These are phyloP conservation scores for Cyclophora punctaria DNA, from an alignment of 2,888 invertebrate species.

Conservation along the genomic window DNA sequence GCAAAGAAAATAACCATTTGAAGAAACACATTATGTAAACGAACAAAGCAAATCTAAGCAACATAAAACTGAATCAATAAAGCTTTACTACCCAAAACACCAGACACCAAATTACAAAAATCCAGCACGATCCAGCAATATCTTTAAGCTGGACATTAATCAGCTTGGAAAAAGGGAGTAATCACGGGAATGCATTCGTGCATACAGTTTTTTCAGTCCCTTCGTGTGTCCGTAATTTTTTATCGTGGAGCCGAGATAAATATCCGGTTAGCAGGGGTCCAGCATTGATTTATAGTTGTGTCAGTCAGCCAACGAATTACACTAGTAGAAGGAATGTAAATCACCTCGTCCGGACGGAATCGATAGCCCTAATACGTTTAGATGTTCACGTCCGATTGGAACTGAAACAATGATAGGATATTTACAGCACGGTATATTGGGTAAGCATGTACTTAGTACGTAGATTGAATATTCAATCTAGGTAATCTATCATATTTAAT, in stretches of 20 bases:
- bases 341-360: slow-evolving; percentile 53
- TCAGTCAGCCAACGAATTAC: slow-evolving; percentile 71
- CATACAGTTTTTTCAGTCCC: slow-evolving; percentile 24
- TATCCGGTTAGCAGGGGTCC: slow-evolving; percentile 70
- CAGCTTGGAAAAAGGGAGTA: slow-evolving; percentile 12
- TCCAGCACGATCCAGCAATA: neutral
- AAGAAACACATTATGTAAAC: too few relatives aligned
- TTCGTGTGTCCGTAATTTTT: slow-evolving; percentile 46
- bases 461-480: too few relatives aligned
- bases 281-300: slow-evolving; percentile 70
- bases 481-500: too few relatives aligned
- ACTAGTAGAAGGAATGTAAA: slow-evolving; percentile 57
- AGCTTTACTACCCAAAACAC: too few relatives aligned
- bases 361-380: slow-evolving; percentile 48
- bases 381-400: too few relatives aligned
- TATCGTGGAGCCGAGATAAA: slow-evolving; percentile 60
- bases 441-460: too few relatives aligned
- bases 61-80: too few relatives aligned
- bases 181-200: slow-evolving; percentile 31
- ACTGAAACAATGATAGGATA: too few relatives aligned
- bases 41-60: too few relatives aligned
- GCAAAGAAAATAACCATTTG: too few relatives aligned
- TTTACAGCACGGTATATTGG: too few relatives aligned
- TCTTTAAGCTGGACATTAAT: slow-evolving; percentile 14
- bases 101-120: too few relatives aligned